Percentiles rank a stretch among this genome's conserved stretches.
Conservation (phyloP, 2,888 invertebrate species). For the Tiphia femorata region DNA sequence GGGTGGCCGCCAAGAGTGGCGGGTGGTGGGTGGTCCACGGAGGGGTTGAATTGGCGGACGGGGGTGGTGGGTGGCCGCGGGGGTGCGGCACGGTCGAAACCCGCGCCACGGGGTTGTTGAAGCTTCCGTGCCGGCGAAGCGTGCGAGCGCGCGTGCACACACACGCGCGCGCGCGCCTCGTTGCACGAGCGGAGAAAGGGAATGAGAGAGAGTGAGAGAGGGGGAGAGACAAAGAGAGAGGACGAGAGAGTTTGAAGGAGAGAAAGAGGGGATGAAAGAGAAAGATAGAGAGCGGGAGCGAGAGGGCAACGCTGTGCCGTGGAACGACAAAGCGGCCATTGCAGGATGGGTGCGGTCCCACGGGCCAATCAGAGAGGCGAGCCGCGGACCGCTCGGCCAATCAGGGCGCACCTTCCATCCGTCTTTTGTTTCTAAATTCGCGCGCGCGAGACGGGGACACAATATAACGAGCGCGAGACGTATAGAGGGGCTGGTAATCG, state of each 20-base stretch:
- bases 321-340: conserved; percentile 68
- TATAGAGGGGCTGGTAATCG: conserved; percentile 58
- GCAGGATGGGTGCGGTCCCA: conserved; percentile 68
- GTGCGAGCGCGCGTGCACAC: conserved; percentile 48
- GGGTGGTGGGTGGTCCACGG: conserved; percentile 33
- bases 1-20: conserved; percentile 38
- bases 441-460: conserved; percentile 60
- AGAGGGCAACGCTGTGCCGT: conserved; percentile 32
- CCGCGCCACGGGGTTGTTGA: conserved; percentile 47
- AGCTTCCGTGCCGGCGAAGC: conserved; percentile 45
- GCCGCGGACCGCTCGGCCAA: conserved; percentile 63
- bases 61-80: conserved; percentile 20
- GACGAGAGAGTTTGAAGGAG: conserved; percentile 20
- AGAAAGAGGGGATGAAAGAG: conserved; percentile 21
- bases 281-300: conserved; percentile 27
- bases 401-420: conserved; percentile 59
- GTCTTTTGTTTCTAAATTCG: conserved; percentile 66
- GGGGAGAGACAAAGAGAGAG: conserved; percentile 4
- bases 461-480: conserved; percentile 60
- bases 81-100: conserved; percentile 13
- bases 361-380: conserved; percentile 66
- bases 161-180: not conserved
- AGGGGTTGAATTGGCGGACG: conserved; percentile 30
- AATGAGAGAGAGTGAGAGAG: conserved; percentile 20
- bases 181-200: conserved; percentile 17